Evolutionary conservation across 2,113 vertebrate genomes (phyloP).

Genomic region (Arizona elegans): DNA sequence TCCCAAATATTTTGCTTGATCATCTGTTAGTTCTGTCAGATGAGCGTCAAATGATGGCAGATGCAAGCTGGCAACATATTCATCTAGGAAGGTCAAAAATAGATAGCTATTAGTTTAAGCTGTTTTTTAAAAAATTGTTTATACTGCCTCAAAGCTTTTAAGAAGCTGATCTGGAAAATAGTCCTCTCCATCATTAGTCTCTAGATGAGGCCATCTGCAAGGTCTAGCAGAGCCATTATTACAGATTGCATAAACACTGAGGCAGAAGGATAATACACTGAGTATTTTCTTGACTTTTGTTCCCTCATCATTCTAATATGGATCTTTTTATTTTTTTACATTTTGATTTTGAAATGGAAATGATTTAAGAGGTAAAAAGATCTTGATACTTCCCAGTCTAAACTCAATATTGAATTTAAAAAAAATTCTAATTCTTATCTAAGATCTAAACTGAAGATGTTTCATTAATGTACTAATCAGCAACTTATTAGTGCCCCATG

Average conservation of each 20-base stretch:
- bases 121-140: background rate
- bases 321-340: background rate
- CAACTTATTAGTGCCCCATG: background rate
- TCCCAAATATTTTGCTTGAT: constrained; percentile 84
- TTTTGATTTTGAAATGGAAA: background rate
- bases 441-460: background rate
- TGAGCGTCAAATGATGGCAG: constrained; percentile 83
- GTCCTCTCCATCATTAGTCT: background rate
- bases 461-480: background rate
- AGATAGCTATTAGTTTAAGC: background rate
- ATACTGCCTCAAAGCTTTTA: background rate
- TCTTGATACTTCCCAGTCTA: background rate
- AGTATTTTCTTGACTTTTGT: background rate
- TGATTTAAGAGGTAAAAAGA: background rate
- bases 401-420: background rate
- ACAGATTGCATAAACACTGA: background rate
- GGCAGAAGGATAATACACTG: background rate
- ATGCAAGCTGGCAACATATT: constrained; percentile 83
- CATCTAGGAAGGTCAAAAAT: constrained; percentile 63
- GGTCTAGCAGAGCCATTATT: background rate
- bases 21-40: constrained; percentile 80
- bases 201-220: background rate
- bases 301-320: background rate
- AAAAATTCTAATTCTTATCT: background rate
- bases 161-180: background rate